phyloP scores from a whole-genome alignment of 2,113 vertebrate species.

The Bubo blakistoni region DNA sequence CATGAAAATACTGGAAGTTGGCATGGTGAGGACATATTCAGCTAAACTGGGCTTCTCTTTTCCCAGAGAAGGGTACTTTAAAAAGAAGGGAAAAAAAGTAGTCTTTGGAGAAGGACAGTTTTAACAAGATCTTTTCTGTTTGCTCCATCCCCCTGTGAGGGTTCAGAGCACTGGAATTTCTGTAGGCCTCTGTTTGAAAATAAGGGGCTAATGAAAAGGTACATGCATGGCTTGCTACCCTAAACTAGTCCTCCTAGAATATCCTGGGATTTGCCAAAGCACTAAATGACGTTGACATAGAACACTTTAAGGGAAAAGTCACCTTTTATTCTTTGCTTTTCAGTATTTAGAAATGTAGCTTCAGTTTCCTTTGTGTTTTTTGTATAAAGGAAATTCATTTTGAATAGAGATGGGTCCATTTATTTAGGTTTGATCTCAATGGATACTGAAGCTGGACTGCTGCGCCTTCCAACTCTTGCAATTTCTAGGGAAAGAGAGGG shows the following conservation, averaged over 20 bases:
- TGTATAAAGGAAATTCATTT: slow-evolving; percentile 63
- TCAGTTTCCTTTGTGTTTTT: slow-evolving; percentile 53
- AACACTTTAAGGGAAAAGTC: slow-evolving; percentile 49
- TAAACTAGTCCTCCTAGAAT: slow-evolving; percentile 59
- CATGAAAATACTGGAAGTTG: not conserved
- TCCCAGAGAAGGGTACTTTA: not conserved
- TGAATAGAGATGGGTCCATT: slow-evolving; percentile 67
- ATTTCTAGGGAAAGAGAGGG: slow-evolving; percentile 58
- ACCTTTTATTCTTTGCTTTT: slow-evolving; percentile 67
- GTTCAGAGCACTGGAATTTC: slow-evolving; percentile 57
- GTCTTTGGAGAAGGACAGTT: slow-evolving; percentile 53
- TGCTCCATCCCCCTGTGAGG: slow-evolving; percentile 49
- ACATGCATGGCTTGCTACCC: slow-evolving; percentile 37
- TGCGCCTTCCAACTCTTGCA: slow-evolving; percentile 57
- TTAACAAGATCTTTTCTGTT: slow-evolving; percentile 65
- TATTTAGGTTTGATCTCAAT: slow-evolving; percentile 62
- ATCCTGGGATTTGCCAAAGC: slow-evolving; percentile 63
- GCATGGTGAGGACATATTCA: not conserved
- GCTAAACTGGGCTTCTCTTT: not conserved
- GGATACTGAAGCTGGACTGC: slow-evolving; percentile 56
- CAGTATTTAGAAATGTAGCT: slow-evolving; percentile 58
- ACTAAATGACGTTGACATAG: slow-evolving; percentile 58
- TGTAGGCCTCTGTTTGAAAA: slow-evolving; percentile 52
- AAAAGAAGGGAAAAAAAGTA: not conserved
- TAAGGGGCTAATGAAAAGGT: slow-evolving; percentile 62